Evolutionary conservation across 2,113 vertebrate genomes (phyloP).

Genomic region (Pseudorhombus dupliciocellatus): DNA sequence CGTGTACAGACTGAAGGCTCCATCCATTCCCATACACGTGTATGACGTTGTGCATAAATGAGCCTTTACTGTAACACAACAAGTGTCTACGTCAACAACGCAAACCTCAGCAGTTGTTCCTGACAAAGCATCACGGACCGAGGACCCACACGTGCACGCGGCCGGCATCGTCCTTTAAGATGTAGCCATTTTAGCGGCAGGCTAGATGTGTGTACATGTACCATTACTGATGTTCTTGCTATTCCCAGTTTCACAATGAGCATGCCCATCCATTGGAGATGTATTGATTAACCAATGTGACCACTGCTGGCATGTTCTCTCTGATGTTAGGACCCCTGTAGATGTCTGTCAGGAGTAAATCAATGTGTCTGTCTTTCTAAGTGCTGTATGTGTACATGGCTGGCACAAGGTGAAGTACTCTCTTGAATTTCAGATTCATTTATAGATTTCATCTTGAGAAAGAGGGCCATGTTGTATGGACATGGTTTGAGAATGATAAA

Average conservation of each 20-base stretch:
- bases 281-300: constrained; percentile 65
- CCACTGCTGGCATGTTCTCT: constrained; percentile 72
- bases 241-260: constrained; percentile 62
- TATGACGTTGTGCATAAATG: background rate
- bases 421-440: constrained; percentile 85
- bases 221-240: constrained; percentile 67
- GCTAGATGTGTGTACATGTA: constrained; percentile 73
- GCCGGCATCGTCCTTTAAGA: constrained; percentile 62
- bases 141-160: constrained; percentile 58
- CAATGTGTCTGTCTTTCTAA: constrained; percentile 71
- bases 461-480: constrained; percentile 84
- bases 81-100: background rate
- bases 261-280: constrained; percentile 73
- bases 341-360: constrained; percentile 72
- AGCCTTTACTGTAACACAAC: background rate
- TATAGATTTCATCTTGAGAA: constrained; percentile 84
- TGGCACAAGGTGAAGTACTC: constrained; percentile 84
- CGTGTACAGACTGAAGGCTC: too few species aligned
- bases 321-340: constrained; percentile 68
- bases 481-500: constrained; percentile 85
- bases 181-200: constrained; percentile 65
- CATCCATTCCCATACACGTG: background rate
- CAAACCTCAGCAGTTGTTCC: background rate
- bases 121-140: constrained; percentile 20
- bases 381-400: constrained; percentile 80